Evolutionary conservation across 2,113 vertebrate genomes (phyloP), one percentile per base, ranked within the genome.

Genomic region (Podarcis cretensis): DNA sequence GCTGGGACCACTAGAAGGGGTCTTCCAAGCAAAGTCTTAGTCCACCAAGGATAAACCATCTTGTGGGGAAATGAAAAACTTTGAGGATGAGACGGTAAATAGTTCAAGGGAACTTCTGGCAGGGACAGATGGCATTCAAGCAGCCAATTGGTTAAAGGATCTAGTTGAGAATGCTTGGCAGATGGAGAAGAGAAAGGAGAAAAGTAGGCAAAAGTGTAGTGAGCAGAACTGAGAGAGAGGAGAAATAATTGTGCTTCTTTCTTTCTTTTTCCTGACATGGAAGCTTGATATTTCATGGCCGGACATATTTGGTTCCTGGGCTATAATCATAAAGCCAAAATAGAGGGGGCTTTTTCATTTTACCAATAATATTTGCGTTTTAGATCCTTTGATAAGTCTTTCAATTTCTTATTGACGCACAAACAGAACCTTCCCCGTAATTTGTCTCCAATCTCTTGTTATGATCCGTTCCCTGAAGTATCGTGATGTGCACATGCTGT

Each of bases 101-200:
- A 68, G 68, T 91, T 32, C 73, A 23, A 83, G 78, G 68, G 89
- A 75, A 78, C 74, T 92, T 94, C 30, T 93, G 71, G 63, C 4
- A 75, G 37, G 80, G 92, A 78, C 74, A 93, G 75, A 21, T 92
- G 63, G 21, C 90, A 5, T 86, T 77, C 85, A 89, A 32, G 78
- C 27, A 91, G 35, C 21, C 16, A 91, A 2, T 40, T 90, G 35
- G 59, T 71, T 87, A 85, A 92, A 90, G 13, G 37, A 40, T 80
- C n/a, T 87, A 89, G 14, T 68, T 75, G 76, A 32, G 30, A 93
- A 21, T 76, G 73, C 43, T 78, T 81, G 63, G 63, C 92, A 85
- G 37, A 68, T 20, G 2, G 4, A n/a, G 2, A 76, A 79, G 23
- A 65, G 89, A 90, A 92, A 92, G 23, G n/a, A 69, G 40, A 81